Evolutionary conservation across 2,888 invertebrate species (phyloP).

Genomic region (Matsumyia berberina): DNA sequence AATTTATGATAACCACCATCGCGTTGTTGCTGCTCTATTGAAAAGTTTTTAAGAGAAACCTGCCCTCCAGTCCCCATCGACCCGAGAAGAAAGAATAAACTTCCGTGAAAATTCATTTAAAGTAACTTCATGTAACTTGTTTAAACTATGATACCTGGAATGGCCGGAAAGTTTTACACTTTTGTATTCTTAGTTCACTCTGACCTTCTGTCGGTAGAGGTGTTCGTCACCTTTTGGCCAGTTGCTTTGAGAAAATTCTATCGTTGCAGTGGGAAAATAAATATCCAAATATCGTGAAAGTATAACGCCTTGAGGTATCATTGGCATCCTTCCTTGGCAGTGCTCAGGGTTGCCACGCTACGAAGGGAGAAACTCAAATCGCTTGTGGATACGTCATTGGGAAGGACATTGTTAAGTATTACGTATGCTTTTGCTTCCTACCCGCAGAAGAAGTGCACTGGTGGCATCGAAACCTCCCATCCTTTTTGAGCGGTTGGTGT

Average conservation of each 20-base stretch:
- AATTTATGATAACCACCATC: conserved; percentile 66
- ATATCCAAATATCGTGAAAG: conserved; percentile 41
- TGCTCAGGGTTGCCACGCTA: conserved; percentile 10
- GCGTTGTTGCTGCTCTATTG: conserved; percentile 30
- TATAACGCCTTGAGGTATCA: conserved; percentile 33
- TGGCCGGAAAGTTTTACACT: conserved; percentile 58
- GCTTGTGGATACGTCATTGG: too few species aligned
- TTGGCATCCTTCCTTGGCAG: background rate
- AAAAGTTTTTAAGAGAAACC: conserved; percentile 33
- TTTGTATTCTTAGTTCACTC: conserved; percentile 30
- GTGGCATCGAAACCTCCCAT: too few species aligned
- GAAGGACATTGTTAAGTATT: background rate
- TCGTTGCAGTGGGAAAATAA: conserved; percentile 37
- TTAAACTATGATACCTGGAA: conserved; percentile 37
- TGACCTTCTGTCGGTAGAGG: background rate
- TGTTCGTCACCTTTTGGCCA: conserved; percentile 20
- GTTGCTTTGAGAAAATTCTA: conserved; percentile 7
- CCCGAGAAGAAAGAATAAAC: background rate
- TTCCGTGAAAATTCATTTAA: conserved; percentile 51
- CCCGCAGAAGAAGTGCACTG: too few species aligned
- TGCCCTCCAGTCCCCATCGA: background rate
- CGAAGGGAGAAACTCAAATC: too few species aligned
- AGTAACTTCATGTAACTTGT: conserved; percentile 57
- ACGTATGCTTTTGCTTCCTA: too few species aligned
- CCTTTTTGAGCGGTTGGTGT: too few species aligned